Conservation (phyloP, 2,113 vertebrate species). For the Speoplatyrhinus poulsoni region DNA sequence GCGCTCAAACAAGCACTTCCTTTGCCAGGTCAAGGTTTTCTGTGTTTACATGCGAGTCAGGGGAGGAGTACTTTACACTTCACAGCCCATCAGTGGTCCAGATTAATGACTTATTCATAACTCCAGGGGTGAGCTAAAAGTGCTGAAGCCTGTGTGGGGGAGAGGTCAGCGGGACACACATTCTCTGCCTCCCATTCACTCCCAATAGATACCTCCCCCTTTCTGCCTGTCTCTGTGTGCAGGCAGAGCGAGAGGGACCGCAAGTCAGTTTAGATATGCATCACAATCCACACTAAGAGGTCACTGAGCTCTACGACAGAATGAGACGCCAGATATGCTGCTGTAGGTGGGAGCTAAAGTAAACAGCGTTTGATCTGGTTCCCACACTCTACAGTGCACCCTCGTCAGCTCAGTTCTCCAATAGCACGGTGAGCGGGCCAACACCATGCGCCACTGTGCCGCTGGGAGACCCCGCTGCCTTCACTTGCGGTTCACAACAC, state of each 20-base stretch:
- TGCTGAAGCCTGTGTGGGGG: conserved; percentile 22
- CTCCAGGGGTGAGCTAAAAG: background rate
- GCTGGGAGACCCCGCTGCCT: conserved; percentile 38
- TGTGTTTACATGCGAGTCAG: conserved; percentile 32
- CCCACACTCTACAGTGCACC: conserved; percentile 38
- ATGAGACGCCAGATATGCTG: conserved; percentile 33
- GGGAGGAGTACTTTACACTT: conserved; percentile 46
- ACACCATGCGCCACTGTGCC: conserved; percentile 36
- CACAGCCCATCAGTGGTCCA: conserved; percentile 35
- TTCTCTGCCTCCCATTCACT: conserved; percentile 27
- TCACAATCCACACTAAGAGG: conserved; percentile 26
- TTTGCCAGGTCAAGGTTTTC: conserved; percentile 34
- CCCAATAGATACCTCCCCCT: conserved; percentile 42
- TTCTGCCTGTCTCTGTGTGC: conserved; percentile 23
- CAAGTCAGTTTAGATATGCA: conserved; percentile 25
- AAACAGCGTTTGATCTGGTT: conserved; percentile 32
- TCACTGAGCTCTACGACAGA: conserved; percentile 12
- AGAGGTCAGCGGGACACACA: conserved; percentile 12
- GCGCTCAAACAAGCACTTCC: conserved; percentile 34
- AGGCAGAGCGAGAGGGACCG: background rate
- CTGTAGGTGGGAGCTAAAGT: conserved; percentile 31
- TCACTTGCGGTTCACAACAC: conserved; percentile 21
- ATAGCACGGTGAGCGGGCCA: conserved; percentile 26
- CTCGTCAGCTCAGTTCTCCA: conserved; percentile 36
- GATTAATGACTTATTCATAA: conserved; percentile 52